Evolutionary conservation across 2,797 vertebrate genomes (phyloP).

Genomic region (Lithobates pipiens): DNA sequence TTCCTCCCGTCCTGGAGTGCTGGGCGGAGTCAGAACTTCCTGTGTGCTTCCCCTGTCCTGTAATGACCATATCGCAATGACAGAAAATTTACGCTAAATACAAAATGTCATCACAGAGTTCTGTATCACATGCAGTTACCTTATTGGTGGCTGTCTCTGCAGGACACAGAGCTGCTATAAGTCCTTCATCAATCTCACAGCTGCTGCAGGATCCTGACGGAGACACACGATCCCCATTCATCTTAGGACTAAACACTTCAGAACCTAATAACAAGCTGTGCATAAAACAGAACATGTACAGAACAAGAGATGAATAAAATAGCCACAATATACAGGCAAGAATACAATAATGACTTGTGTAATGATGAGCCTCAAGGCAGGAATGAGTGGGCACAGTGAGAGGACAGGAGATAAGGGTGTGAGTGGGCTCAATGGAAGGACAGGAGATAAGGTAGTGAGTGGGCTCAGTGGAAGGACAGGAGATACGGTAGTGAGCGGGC

Average conservation of each 20-base stretch:
- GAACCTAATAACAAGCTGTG: conserved; percentile 73
- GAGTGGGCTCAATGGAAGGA: too few relatives aligned
- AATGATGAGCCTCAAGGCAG: too few relatives aligned
- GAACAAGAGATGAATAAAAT: too few relatives aligned
- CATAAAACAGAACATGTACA: not conserved
- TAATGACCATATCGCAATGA: not conserved
- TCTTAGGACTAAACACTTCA: conserved; percentile 69
- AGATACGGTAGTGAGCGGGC: too few relatives aligned
- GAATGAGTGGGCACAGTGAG: too few relatives aligned
- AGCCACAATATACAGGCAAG: too few relatives aligned
- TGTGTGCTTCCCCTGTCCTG: conserved; percentile 24
- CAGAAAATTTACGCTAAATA: not conserved
- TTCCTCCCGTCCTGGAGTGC: conserved; percentile 38
- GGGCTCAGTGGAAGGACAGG: too few relatives aligned
- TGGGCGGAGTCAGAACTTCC: conserved; percentile 40
- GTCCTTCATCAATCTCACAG: conserved; percentile 75
- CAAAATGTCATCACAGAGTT: not conserved
- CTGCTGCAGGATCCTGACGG: conserved; percentile 77
- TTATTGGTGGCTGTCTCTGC: conserved; percentile 41
- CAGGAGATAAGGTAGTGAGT: too few relatives aligned
- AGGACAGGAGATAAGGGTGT: too few relatives aligned
- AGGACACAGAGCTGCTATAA: conserved; percentile 65
- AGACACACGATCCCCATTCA: conserved; percentile 74
- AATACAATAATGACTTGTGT: too few relatives aligned
- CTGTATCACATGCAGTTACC: conserved; percentile 6